A percentile compares a stretch with the other conserved stretches of the same genome.
Evolutionary conservation across 30 jellyfish, hydroid and myxozoan species (phyloP).

Genomic region (Chrysaora quinquecirrha): DNA sequence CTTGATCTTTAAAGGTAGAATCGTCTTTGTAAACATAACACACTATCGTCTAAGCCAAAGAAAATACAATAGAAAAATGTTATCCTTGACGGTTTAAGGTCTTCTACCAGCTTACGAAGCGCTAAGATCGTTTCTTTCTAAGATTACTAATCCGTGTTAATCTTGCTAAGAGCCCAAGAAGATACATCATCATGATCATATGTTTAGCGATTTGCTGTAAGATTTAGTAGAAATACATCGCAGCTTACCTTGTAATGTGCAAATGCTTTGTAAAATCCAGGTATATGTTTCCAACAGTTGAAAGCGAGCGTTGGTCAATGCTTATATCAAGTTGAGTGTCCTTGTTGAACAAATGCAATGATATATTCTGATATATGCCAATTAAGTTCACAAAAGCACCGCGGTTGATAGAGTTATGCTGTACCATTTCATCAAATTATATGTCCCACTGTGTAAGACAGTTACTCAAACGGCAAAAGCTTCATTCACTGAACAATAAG

Average conservation of each 20-base stretch:
- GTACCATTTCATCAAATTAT: constrained; percentile 72
- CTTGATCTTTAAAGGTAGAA: too few relatives aligned
- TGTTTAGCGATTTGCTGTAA: background rate
- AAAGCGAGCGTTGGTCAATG: constrained; percentile 33
- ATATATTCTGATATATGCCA: constrained; percentile 81
- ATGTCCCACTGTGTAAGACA: constrained; percentile 87
- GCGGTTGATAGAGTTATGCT: constrained; percentile 76
- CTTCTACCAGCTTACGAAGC: constrained; percentile 57
- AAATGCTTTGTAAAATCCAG: background rate
- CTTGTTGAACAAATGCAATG: constrained; percentile 59
- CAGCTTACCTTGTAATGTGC: background rate
- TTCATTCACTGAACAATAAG: constrained; percentile 64
- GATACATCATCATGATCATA: constrained; percentile 40
- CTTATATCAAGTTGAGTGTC: constrained; percentile 40
- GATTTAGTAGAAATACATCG: background rate
- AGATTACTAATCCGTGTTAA: constrained; percentile 74
- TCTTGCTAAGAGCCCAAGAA: constrained; percentile 71
- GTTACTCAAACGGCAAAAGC: constrained; percentile 73
- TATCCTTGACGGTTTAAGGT: constrained; percentile 54
- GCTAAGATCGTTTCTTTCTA: constrained; percentile 67
- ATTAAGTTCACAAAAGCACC: constrained; percentile 85
- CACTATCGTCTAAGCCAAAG: constrained; percentile 14
- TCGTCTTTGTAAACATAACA: background rate
- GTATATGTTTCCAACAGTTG: background rate
- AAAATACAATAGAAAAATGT: constrained; percentile 29